Percentiles rank a stretch among this genome's conserved stretches.
These are phyloP conservation scores for Ephestia elutella DNA, from an alignment of 1,140 invertebrate genomes.

Conservation along the genomic window DNA sequence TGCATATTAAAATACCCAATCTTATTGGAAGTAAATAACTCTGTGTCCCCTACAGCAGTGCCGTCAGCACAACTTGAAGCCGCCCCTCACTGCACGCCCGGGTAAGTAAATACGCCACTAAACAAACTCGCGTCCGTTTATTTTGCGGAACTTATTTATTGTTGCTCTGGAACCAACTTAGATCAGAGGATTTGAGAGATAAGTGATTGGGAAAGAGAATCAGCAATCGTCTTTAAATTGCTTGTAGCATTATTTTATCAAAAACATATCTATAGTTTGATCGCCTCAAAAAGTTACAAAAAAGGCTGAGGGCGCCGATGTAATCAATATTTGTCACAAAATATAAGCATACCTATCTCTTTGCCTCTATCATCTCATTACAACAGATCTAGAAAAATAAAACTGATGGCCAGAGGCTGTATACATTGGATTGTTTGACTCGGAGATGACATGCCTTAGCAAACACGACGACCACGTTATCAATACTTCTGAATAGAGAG, in stretches of 20 bases:
- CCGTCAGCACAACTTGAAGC: neutral
- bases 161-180: neutral
- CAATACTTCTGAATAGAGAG: neutral
- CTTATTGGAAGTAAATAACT: too few species aligned
- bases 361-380: neutral
- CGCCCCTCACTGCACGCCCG: neutral
- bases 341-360: too few species aligned
- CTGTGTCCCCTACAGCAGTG: too few species aligned
- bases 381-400: neutral
- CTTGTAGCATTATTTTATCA: too few species aligned
- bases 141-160: constrained; percentile 2
- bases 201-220: neutral
- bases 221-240: neutral
- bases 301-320: too few species aligned
- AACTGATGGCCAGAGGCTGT: neutral
- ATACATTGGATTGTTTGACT: neutral
- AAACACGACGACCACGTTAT: neutral
- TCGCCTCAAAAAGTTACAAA: too few species aligned
- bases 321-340: too few species aligned
- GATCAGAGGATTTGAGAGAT: neutral
- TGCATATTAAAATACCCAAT: too few species aligned
- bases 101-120: neutral
- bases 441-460: neutral
- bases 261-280: too few species aligned
- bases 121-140: neutral